A percentile compares a stretch with the other conserved stretches of the same genome.
phyloP scores from a whole-genome alignment of 1,140 invertebrate genomes.

The Mactra quadrangularis region DNA sequence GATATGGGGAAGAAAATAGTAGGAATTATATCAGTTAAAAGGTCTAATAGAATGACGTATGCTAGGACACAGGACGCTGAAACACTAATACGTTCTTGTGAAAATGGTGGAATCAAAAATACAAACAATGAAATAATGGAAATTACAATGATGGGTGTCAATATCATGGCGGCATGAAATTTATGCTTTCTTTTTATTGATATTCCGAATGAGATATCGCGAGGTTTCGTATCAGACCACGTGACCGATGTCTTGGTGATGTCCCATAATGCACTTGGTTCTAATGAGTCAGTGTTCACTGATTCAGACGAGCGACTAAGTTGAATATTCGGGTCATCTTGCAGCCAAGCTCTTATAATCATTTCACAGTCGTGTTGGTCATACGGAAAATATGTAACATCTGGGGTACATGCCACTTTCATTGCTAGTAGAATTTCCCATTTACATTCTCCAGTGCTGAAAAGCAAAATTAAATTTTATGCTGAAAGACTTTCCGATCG shows the following conservation, averaged over 20 bases:
- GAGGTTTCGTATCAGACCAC: not conserved
- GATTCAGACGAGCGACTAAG: not conserved
- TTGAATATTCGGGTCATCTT: not conserved
- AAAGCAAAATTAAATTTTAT: slow-evolving; percentile 31
- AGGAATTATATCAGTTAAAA: slow-evolving; percentile 34
- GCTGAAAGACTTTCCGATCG: too few relatives aligned
- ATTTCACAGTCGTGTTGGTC: slow-evolving; percentile 46
- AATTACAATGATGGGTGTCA: slow-evolving; percentile 36
- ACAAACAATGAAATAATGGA: slow-evolving; percentile 31
- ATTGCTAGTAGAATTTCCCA: slow-evolving; percentile 46
- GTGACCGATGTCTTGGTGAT: slow-evolving; percentile 7
- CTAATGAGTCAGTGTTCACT: slow-evolving; percentile 34
- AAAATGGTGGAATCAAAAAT: slow-evolving; percentile 52
- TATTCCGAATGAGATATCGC: slow-evolving; percentile 29
- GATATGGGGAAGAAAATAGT: slow-evolving; percentile 35
- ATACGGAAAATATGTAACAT: slow-evolving; percentile 56
- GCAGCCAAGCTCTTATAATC: slow-evolving; percentile 20
- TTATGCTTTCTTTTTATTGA: slow-evolving; percentile 8
- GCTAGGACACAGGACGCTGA: slow-evolving; percentile 40
- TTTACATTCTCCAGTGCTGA: not conserved
- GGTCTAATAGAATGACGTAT: slow-evolving; percentile 39
- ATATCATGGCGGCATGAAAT: slow-evolving; percentile 41
- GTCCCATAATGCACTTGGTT: slow-evolving; percentile 35
- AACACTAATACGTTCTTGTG: slow-evolving; percentile 28
- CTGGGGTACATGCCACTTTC: slow-evolving; percentile 33